A percentile compares a stretch with the other conserved stretches of the same genome.
These are phyloP conservation scores for Cotesia vestalis DNA, from an alignment of 1,140 invertebrate species.

Conservation along the genomic window DNA sequence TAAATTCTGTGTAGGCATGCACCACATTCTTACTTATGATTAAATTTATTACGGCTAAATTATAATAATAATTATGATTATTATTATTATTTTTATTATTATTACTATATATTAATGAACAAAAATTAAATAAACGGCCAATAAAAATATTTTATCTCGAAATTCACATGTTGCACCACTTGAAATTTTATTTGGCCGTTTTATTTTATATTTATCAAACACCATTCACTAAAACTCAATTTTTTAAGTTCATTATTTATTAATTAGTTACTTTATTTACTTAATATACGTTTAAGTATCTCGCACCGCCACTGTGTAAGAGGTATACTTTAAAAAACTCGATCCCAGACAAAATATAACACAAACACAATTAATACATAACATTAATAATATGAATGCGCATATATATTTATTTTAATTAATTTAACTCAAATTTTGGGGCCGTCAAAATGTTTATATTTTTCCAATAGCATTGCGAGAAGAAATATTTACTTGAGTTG, in stretches of 20 bases:
- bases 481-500: slow-evolving; percentile 46
- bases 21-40: no score
- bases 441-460: slow-evolving; percentile 6
- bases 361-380: not conserved
- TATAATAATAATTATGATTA: no score
- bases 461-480: slow-evolving; percentile 46
- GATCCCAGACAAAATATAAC: slow-evolving; percentile 6
- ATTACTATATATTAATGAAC: not conserved
- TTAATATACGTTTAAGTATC: slow-evolving; percentile 32
- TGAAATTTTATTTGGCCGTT: not conserved
- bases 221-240: slow-evolving; percentile 25
- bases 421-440: slow-evolving; percentile 21
- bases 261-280: slow-evolving; percentile 8
- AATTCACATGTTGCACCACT: slow-evolving; percentile 16
- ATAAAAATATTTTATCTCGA: slow-evolving; percentile 7
- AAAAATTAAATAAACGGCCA: slow-evolving; percentile 16
- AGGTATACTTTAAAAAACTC: slow-evolving; percentile 12
- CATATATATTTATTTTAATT: slow-evolving; percentile 30
- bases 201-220: slow-evolving; percentile 3
- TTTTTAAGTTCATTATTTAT: slow-evolving; percentile 18
- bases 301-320: slow-evolving; percentile 32
- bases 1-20: no score
- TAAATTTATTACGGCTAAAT: no score
- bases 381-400: slow-evolving; percentile 17
- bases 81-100: slow-evolving; percentile 2